Conservation (phyloP, 2,797 vertebrate genomes). For the Onychomys leucogaster region DNA sequence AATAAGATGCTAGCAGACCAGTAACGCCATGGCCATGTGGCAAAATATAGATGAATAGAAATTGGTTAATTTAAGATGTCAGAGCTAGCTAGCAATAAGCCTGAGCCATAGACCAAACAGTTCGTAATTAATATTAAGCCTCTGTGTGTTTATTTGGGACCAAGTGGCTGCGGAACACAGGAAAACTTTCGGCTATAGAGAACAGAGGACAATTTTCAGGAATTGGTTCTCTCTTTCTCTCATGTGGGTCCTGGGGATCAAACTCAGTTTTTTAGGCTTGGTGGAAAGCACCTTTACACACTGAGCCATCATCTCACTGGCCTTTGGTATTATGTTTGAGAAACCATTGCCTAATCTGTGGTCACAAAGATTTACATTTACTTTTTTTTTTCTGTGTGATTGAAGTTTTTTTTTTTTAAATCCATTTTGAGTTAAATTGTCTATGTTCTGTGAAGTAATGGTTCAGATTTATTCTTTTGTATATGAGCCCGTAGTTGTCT, state of each 20-base stretch:
- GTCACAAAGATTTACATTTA: constrained; percentile 16
- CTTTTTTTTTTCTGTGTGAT: not conserved
- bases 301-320: not conserved
- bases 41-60: too few species aligned
- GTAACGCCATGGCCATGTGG: too few species aligned
- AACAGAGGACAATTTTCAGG: not conserved
- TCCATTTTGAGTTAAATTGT: constrained; percentile 56
- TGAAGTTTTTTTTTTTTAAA: constrained; percentile 55
- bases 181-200: too few species aligned
- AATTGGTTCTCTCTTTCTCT: not conserved
- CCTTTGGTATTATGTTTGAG: constrained; percentile 42
- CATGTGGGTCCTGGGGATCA: not conserved
- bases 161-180: too few species aligned
- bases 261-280: not conserved
- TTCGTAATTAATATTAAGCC: too few species aligned
- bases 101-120: too few species aligned
- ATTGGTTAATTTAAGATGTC: too few species aligned
- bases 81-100: too few species aligned
- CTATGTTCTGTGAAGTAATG: not conserved
- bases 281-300: not conserved
- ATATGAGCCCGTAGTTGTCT: not conserved
- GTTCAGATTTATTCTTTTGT: not conserved
- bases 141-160: too few species aligned
- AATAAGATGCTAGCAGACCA: too few species aligned
- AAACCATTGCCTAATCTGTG: constrained; percentile 12